Evolutionary conservation across 2,888 invertebrate genomes (phyloP).

Genomic region (Oligia strigilis): DNA sequence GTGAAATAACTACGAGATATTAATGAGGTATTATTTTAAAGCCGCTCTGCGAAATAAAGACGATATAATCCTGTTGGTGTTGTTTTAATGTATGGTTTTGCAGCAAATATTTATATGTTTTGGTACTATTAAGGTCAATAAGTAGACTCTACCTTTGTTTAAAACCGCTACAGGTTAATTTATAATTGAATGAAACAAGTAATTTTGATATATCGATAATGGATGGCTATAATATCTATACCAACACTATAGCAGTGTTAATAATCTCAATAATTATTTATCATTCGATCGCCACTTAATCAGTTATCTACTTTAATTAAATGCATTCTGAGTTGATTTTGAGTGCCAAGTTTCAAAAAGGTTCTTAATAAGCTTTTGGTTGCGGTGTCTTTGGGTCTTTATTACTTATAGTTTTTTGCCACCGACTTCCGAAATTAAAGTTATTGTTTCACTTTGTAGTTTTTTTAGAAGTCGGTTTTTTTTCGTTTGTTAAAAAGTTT

Average conservation of each 20-base stretch:
- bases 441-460: too few species aligned
- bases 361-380: too few species aligned
- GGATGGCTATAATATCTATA: too few species aligned
- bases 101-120: slow-evolving; percentile 17
- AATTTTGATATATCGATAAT: not conserved
- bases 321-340: not conserved
- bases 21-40: slow-evolving; percentile 21
- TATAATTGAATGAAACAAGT: not conserved
- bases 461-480: too few species aligned
- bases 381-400: too few species aligned
- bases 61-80: not conserved
- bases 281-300: not conserved
- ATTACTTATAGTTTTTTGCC: too few species aligned
- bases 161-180: not conserved
- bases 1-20: slow-evolving; percentile 2
- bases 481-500: too few species aligned
- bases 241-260: not conserved
- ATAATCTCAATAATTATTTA: not conserved
- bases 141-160: not conserved
- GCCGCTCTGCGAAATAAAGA: slow-evolving; percentile 4
- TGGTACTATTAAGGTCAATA: slow-evolving; percentile 2
- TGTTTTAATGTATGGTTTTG: slow-evolving; percentile 8
- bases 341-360: not conserved
- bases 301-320: not conserved
- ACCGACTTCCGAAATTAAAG: too few species aligned